Evolutionary conservation across 2,888 invertebrate genomes (phyloP).

Genomic region (Melanargia galathea): DNA sequence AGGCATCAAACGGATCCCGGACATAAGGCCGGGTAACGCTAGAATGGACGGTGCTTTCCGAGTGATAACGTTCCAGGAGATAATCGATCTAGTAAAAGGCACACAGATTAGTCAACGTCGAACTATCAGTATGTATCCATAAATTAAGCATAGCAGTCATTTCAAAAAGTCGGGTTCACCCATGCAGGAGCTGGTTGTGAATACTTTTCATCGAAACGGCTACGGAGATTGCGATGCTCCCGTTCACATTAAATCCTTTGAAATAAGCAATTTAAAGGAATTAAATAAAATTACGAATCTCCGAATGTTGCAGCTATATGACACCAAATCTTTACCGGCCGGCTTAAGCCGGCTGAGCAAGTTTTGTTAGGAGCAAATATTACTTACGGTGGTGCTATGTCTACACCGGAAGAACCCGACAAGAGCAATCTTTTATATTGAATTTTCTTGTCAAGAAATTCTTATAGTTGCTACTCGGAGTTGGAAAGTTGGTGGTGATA

Average conservation of each 20-base stretch:
- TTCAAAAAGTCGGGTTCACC: constrained; percentile 62
- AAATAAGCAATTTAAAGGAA: constrained; percentile 68
- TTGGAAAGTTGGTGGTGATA: too few species aligned
- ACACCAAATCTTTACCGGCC: constrained; percentile 45
- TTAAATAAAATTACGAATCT: constrained; percentile 63
- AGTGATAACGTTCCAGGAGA: constrained; percentile 71
- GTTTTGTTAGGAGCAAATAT: constrained; percentile 52
- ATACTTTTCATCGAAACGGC: constrained; percentile 64
- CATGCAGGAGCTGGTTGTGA: constrained; percentile 65
- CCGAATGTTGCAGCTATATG: constrained; percentile 63
- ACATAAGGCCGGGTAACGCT: constrained; percentile 65
- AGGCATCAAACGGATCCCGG: constrained; percentile 67
- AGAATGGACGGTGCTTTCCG: constrained; percentile 63
- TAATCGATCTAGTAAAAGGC: constrained; percentile 68
- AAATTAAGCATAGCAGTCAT: constrained; percentile 70
- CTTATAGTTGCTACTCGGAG: too few species aligned
- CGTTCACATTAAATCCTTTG: constrained; percentile 73
- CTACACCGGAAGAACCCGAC: constrained; percentile 69
- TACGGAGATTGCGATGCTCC: constrained; percentile 60
- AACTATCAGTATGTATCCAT: constrained; percentile 68
- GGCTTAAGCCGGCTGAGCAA: constrained; percentile 70
- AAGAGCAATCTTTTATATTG: too few species aligned
- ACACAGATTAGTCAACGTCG: constrained; percentile 60
- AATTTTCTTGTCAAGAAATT: too few species aligned
- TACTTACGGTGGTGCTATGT: constrained; percentile 69